Base-by-base conservation (phyloP, 1,140 invertebrate species). In the Cotesia chilonis region DNA sequence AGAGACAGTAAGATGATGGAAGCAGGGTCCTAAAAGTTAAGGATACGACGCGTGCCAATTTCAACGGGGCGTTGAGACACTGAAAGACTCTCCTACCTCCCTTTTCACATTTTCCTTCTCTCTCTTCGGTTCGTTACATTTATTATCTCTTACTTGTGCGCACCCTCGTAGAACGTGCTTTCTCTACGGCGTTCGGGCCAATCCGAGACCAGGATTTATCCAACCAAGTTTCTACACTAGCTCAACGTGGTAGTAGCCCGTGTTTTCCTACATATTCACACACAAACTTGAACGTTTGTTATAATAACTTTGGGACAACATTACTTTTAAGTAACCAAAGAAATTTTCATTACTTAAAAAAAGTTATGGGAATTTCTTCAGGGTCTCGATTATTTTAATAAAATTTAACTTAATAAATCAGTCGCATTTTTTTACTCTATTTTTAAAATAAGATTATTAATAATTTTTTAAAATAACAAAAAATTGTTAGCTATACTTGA, bases 11-110 rank as follows among this genome's bases (percentile, higher is more conserved):
- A 71, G 76, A 57, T 57, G 64, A 60, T 38, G 57, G 61, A 69
- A 71, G 67, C 74, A 74, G 76, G 41, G 41, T 79, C 77, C 77
- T 71, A 76, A 79, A 81, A 79, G 70, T 65, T 66, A 72, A 75
- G 55, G 76, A 80, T 70, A 80, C 72, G 82, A 85, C 85, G 82
- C 84, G 82, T 85, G 84, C 83, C 82, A 80, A 80, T 82, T 85
- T 83, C 80, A 79, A 75, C 75, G 76, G 82, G 77, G 80, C 80
- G 80, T 81, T 77, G 79, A 74, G 82, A 83, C 83, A 81, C 79
- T 78, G 82, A 81, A 79, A 77, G 78, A 75, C 78, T 59, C 78
- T 75, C 71, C 75, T 77, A 70, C 70, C 38, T 66, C 38, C 28
- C 60, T 51, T 47, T 68, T 71, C 10, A 59, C 35, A 14, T n/a